A percentile compares a stretch with the other conserved stretches of the same genome.
phyloP scores from a whole-genome alignment of 2,888 invertebrate genomes.

The Tachina fera region DNA sequence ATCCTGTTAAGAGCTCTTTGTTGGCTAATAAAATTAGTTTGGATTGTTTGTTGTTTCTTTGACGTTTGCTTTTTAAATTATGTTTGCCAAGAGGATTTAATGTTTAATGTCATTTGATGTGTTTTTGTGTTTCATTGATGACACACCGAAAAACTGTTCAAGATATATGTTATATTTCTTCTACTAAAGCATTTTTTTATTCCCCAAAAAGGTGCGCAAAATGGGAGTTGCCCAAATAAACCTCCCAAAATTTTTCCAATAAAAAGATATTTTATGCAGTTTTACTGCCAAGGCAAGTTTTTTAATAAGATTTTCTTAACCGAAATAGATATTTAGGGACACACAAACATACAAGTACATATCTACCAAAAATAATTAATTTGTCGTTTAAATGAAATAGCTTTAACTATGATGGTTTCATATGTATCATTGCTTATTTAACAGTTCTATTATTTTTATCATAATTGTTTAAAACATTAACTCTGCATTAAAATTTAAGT shows the following conservation, averaged over 20 bases:
- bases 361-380: neutral
- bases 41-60: constrained; percentile 34
- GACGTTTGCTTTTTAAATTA: constrained; percentile 19
- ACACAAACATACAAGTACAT: neutral
- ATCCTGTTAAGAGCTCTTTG: constrained; percentile 44
- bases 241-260: constrained; percentile 40
- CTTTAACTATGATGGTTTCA: too few species aligned
- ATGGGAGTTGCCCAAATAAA: constrained; percentile 36
- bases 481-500: too few species aligned
- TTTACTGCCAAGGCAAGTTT: constrained; percentile 13
- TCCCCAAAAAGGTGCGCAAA: constrained; percentile 57
- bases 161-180: constrained; percentile 41
- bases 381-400: neutral
- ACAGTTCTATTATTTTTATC: too few species aligned
- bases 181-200: constrained; percentile 16
- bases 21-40: constrained; percentile 67
- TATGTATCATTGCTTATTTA: too few species aligned
- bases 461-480: too few species aligned
- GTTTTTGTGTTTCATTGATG: constrained; percentile 53
- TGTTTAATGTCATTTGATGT: constrained; percentile 56
- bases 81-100: constrained; percentile 45
- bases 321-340: neutral
- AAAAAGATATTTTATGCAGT: constrained; percentile 48
- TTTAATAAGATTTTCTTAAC: constrained; percentile 28
- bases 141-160: constrained; percentile 58